These are phyloP conservation scores for Formica selysi DNA, from an alignment of 1,140 invertebrate genomes.

Conservation along the genomic window DNA sequence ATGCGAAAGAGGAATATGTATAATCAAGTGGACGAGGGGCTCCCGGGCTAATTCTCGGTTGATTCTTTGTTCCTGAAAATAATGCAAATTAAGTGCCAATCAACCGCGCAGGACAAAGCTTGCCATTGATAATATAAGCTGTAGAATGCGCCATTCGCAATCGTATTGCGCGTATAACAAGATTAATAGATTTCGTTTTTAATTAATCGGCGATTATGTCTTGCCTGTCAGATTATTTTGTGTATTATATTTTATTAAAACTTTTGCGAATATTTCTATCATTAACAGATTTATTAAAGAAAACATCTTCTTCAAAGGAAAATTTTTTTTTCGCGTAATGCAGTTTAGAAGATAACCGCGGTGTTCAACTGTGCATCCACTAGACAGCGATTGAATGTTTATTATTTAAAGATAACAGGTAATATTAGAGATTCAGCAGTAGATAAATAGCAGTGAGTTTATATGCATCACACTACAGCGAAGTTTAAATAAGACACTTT, in stretches of 20 bases:
- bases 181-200: background rate
- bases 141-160: background rate
- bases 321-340: background rate
- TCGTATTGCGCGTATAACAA: conserved; percentile 16
- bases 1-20: background rate
- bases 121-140: conserved; percentile 44
- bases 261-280: background rate
- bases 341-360: background rate
- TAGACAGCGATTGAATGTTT: conserved; percentile 20
- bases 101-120: conserved; percentile 9
- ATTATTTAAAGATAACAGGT: conserved; percentile 31
- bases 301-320: background rate
- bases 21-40: conserved; percentile 5
- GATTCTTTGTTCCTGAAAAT: conserved; percentile 65
- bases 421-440: background rate
- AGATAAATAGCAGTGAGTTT: background rate
- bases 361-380: background rate
- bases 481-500: background rate
- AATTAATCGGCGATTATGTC: background rate
- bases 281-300: background rate
- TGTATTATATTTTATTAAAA: conserved; percentile 9
- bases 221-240: background rate
- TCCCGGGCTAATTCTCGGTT: conserved; percentile 43
- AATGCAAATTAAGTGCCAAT: conserved; percentile 66
- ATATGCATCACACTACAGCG: background rate